A percentile compares a stretch with the other conserved stretches of the same genome.
These are phyloP conservation scores for Rhingia campestris DNA, from an alignment of 2,888 invertebrate species.

Conservation along the genomic window DNA sequence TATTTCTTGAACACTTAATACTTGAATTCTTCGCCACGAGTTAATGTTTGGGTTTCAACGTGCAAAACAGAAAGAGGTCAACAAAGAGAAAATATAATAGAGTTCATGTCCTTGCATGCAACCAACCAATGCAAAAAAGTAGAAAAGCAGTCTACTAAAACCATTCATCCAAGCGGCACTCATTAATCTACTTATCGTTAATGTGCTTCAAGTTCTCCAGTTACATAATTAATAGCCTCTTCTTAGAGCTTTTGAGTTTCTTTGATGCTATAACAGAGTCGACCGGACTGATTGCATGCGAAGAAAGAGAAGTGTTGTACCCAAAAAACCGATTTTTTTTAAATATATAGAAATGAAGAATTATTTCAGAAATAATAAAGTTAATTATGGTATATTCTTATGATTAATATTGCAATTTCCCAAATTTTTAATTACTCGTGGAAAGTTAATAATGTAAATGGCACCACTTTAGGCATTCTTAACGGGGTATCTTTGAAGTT, in stretches of 20 bases:
- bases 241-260: constrained; percentile 33
- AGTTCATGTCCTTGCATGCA: constrained; percentile 4
- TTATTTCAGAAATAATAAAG: too few species aligned
- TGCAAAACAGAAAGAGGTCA: not conserved
- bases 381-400: too few species aligned
- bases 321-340: too few species aligned
- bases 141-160: constrained; percentile 23
- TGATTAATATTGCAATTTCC: too few species aligned
- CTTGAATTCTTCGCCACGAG: not conserved
- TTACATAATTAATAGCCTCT: constrained; percentile 47
- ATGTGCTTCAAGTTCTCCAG: constrained; percentile 40
- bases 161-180: constrained; percentile 43
- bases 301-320: not conserved
- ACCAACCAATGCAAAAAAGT: constrained; percentile 19
- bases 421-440: too few species aligned
- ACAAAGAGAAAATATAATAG: constrained; percentile 12
- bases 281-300: not conserved
- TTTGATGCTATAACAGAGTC: constrained; percentile 11
- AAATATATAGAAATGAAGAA: too few species aligned
- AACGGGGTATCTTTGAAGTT: too few species aligned
- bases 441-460: too few species aligned
- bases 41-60: not conserved
- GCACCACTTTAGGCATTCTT: too few species aligned
- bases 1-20: not conserved
- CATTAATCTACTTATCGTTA: constrained; percentile 50